Evolutionary conservation across 1,140 invertebrate species (phyloP).

Genomic region (Hesperophylax magnus): DNA sequence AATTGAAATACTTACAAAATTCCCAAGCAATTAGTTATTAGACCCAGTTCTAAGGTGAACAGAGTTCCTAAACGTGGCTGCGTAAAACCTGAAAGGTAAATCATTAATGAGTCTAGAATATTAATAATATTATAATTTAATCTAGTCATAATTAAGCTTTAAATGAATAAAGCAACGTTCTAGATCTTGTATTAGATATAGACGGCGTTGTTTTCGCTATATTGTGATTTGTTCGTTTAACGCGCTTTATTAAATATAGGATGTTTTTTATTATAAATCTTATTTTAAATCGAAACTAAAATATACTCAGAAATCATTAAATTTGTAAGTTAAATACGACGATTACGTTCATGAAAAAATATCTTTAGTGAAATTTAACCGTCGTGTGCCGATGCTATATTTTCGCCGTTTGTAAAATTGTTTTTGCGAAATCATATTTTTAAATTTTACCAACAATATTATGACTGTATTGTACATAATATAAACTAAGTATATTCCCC

Average conservation of each 20-base stretch:
- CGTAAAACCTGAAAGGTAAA: not conserved
- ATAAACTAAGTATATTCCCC: no score
- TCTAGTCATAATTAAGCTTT: conserved; percentile 33
- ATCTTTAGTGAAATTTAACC: no score
- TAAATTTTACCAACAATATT: no score
- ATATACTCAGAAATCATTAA: no score
- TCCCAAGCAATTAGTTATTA: conserved; percentile 2
- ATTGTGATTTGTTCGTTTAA: conserved; percentile 36
- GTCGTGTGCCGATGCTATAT: no score
- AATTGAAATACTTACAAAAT: not conserved
- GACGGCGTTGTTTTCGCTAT: conserved; percentile 14
- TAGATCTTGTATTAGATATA: conserved; percentile 14
- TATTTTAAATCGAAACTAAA: no score
- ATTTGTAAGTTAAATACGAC: no score
- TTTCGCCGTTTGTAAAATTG: no score
- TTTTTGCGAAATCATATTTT: no score
- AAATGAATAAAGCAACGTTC: conserved; percentile 35
- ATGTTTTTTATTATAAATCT: not conserved
- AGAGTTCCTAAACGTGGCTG: not conserved
- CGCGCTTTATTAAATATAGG: conserved; percentile 14
- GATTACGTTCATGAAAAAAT: no score
- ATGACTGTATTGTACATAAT: no score
- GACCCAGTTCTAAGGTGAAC: not conserved
- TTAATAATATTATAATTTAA: conserved; percentile 36
- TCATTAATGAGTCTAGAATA: not conserved